These are phyloP conservation scores for Camponotus pennsylvanicus DNA, from an alignment of 1,140 invertebrate species.

Conservation along the genomic window DNA sequence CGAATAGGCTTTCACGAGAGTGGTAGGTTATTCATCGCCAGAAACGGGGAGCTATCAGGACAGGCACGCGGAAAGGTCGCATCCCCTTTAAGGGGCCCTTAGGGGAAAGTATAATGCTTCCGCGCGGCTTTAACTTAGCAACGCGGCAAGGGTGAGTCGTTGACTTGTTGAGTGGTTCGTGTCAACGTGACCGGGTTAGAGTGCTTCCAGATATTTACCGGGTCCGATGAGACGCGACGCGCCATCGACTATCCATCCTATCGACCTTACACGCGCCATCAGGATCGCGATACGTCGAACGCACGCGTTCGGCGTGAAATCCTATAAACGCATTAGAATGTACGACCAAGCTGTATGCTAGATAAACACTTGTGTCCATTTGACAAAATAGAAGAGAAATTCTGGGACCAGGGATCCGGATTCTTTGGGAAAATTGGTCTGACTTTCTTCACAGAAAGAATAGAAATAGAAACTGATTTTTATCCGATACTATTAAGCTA, in stretches of 20 bases:
- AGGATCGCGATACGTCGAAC: slow-evolving; percentile 37
- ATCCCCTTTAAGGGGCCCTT: slow-evolving; percentile 73
- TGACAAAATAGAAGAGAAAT: not conserved
- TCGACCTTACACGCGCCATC: slow-evolving; percentile 45
- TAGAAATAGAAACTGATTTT: not conserved
- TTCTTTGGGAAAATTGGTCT: not conserved
- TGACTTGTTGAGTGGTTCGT: slow-evolving; percentile 78
- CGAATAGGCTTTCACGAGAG: slow-evolving; percentile 15
- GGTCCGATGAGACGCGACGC: slow-evolving; percentile 13
- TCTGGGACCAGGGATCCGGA: not conserved
- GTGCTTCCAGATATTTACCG: slow-evolving; percentile 66
- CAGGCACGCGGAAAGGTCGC: slow-evolving; percentile 29
- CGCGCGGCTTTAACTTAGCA: slow-evolving; percentile 75
- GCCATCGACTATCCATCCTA: slow-evolving; percentile 25
- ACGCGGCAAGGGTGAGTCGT: slow-evolving; percentile 67
- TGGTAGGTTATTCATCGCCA: slow-evolving; percentile 20
- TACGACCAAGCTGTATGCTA: not conserved
- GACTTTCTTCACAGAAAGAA: not conserved
- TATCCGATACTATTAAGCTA: not conserved
- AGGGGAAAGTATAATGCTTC: slow-evolving; percentile 69
- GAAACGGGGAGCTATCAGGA: not conserved
- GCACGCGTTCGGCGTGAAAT: slow-evolving; percentile 34
- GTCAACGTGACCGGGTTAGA: slow-evolving; percentile 77
- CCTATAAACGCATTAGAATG: slow-evolving; percentile 38
- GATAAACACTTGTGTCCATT: not conserved